A percentile compares a stretch with the other conserved stretches of the same genome.
Evolutionary conservation across 64 coral and sea anemone species (phyloP).

Genomic region (Porites australiensis): DNA sequence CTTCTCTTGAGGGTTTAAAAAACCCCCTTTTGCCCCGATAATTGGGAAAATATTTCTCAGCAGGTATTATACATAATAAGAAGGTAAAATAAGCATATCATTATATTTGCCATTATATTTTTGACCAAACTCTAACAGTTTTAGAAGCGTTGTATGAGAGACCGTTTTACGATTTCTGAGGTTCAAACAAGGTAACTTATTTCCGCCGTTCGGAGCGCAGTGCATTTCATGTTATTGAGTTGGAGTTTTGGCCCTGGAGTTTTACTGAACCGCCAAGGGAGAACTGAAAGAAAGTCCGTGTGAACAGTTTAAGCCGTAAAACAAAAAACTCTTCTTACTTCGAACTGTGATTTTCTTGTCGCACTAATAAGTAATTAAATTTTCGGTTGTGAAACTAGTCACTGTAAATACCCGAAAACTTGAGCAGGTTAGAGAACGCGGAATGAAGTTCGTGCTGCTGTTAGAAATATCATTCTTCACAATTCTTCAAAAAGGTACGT

Average conservation of each 20-base stretch:
- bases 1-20: too few relatives aligned
- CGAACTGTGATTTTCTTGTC: too few relatives aligned
- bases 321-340: too few relatives aligned
- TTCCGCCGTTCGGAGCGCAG: too few relatives aligned
- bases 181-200: too few relatives aligned
- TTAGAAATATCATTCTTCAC: not conserved
- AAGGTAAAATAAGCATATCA: conserved; percentile 1
- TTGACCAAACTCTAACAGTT: not conserved
- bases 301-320: too few relatives aligned
- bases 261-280: too few relatives aligned
- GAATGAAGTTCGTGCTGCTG: not conserved
- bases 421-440: not conserved
- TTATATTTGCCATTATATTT: not conserved
- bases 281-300: too few relatives aligned
- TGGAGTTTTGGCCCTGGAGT: too few relatives aligned
- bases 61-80: not conserved
- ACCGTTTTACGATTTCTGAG: not conserved
- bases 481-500: conserved; percentile 17
- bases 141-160: not conserved
- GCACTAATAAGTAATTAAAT: not conserved
- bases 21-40: too few relatives aligned
- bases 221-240: too few relatives aligned
- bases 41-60: not conserved
- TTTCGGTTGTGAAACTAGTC: not conserved
- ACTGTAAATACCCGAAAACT: not conserved